Percentiles rank a stretch among this genome's conserved stretches.
Evolutionary conservation across 2,888 invertebrate species (phyloP).

Genomic region (Harmothoe impar): DNA sequence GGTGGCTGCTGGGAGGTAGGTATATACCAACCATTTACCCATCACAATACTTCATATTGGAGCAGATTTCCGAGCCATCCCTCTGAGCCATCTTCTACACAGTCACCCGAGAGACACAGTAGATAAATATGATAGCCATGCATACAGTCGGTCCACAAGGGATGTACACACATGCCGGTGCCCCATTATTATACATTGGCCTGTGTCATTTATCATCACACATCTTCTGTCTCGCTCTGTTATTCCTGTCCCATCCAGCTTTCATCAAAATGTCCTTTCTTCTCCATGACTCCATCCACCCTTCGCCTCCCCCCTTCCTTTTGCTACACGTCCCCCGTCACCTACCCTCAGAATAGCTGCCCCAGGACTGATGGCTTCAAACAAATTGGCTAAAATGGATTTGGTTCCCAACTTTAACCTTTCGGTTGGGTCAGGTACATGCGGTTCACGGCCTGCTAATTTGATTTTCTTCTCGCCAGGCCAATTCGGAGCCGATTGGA

Average conservation of each 20-base stretch:
- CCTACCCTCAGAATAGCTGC: neutral
- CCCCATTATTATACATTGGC: too few species aligned
- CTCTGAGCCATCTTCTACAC: too few species aligned
- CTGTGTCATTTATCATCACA: too few species aligned
- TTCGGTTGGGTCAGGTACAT: slow-evolving; percentile 45
- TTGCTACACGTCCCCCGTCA: neutral
- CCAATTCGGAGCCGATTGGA: neutral
- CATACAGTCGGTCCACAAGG: too few species aligned
- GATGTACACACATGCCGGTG: too few species aligned
- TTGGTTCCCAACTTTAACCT: slow-evolving; percentile 35
- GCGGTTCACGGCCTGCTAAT: neutral
- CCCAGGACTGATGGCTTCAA: neutral
- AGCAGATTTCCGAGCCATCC: too few species aligned
- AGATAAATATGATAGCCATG: too few species aligned
- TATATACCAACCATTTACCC: too few species aligned
- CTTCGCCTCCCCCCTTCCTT: neutral
- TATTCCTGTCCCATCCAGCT: neutral
- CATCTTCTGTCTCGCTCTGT: neutral
- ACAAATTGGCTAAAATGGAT: slow-evolving; percentile 48
- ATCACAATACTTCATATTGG: too few species aligned
- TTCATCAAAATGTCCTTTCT: neutral
- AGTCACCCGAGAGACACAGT: too few species aligned
- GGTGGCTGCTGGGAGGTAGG: too few species aligned
- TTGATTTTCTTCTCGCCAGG: slow-evolving; percentile 30
- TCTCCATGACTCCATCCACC: neutral